Evolutionary conservation across 2,113 vertebrate species (phyloP).

Genomic region (Podilymbus podiceps): DNA sequence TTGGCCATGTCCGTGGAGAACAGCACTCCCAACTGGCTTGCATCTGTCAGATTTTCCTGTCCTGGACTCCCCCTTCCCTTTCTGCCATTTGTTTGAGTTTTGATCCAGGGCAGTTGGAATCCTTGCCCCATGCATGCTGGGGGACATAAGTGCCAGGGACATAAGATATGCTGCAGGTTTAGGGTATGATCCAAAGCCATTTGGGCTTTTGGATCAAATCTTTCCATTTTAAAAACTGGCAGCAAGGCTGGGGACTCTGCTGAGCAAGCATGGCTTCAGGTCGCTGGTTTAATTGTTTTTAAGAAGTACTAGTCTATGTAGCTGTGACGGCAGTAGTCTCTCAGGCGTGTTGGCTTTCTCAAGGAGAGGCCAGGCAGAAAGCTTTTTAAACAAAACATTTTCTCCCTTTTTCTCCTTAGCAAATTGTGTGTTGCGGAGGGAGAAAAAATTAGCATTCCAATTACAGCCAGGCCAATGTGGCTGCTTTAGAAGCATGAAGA

Average conservation of each 20-base stretch:
- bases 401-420: neutral
- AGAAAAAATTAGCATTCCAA: neutral
- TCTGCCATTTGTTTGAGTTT: constrained; percentile 32
- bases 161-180: constrained; percentile 24
- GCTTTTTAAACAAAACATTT: neutral
- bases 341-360: neutral
- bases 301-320: neutral
- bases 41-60: constrained; percentile 41
- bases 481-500: neutral
- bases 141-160: constrained; percentile 32
- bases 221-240: constrained; percentile 30
- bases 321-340: neutral
- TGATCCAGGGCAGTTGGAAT: constrained; percentile 23
- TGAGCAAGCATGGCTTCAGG: neutral
- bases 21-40: constrained; percentile 33
- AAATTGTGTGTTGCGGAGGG: neutral
- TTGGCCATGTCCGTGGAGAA: neutral
- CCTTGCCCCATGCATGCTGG: neutral
- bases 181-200: constrained; percentile 33
- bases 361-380: neutral
- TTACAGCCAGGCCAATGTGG: neutral
- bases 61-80: constrained; percentile 12
- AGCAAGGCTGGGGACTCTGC: neutral
- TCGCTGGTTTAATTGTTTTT: neutral
- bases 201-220: constrained; percentile 27